These are phyloP conservation scores for Piezodorus guildinii DNA, from an alignment of 1,140 invertebrate species.

Conservation along the genomic window DNA sequence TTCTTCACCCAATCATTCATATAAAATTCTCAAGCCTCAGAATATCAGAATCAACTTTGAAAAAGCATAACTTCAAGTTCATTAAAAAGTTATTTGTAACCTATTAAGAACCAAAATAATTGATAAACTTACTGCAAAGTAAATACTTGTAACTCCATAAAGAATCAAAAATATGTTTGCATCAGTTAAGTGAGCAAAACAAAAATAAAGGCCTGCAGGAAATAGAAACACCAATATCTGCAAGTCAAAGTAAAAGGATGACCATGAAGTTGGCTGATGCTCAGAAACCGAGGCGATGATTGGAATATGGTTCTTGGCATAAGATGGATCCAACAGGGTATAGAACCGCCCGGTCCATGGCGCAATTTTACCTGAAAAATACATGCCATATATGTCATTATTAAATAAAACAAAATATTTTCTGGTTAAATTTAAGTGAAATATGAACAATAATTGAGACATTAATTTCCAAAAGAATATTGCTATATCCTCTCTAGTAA, in stretches of 20 bases:
- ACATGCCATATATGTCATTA: not conserved
- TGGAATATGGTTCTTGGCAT: constrained; percentile 98
- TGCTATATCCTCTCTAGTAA: too few relatives aligned
- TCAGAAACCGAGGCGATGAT: constrained; percentile 98
- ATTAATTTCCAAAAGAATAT: too few relatives aligned
- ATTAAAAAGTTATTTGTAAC: too few relatives aligned
- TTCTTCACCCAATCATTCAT: too few relatives aligned
- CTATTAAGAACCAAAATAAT: not conserved
- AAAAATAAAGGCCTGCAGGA: constrained; percentile 90
- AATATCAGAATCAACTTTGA: too few relatives aligned
- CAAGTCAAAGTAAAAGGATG: constrained; percentile 96
- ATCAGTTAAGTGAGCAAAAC: constrained; percentile 86
- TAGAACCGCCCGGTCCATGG: constrained; percentile 99
- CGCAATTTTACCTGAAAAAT: constrained; percentile 68
- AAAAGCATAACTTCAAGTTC: too few relatives aligned
- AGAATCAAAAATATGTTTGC: constrained; percentile 95
- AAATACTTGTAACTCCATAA: constrained; percentile 94
- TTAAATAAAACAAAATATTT: not conserved
- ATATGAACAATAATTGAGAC: too few relatives aligned
- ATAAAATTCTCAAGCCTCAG: too few relatives aligned
- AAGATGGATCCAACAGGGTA: constrained; percentile 91
- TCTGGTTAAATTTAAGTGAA: too few relatives aligned
- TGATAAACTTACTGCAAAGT: constrained; percentile 76
- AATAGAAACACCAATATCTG: constrained; percentile 91
- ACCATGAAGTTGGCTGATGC: constrained; percentile 98